These are phyloP conservation scores for Euplexia lucipara DNA, from an alignment of 2,888 invertebrate genomes.

Conservation along the genomic window DNA sequence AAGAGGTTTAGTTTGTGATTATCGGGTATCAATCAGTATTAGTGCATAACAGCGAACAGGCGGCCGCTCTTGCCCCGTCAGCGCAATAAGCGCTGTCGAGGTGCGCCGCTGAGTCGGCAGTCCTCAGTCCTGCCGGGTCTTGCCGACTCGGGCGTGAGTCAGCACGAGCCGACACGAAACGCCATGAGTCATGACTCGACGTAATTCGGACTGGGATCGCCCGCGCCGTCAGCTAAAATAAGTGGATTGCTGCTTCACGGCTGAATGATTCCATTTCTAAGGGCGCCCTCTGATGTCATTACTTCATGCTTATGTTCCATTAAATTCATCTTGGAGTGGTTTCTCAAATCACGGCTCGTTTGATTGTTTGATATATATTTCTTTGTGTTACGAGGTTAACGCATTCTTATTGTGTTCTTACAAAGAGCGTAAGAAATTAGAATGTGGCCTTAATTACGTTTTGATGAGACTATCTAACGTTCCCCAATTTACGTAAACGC, in stretches of 20 bases:
- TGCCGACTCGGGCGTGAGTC: constrained; percentile 81
- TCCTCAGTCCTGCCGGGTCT: constrained; percentile 66
- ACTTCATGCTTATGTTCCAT: constrained; percentile 70
- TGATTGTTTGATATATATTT: constrained; percentile 46
- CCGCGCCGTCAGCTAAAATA: constrained; percentile 85
- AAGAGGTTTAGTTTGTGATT: constrained; percentile 68
- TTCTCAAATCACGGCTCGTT: constrained; percentile 41
- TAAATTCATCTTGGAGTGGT: constrained; percentile 47
- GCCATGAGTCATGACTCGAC: constrained; percentile 83
- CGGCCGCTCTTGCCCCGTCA: constrained; percentile 78
- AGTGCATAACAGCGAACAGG: constrained; percentile 77
- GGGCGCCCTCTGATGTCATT: constrained; percentile 78
- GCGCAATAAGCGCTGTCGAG: constrained; percentile 80
- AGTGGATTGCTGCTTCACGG: constrained; percentile 87
- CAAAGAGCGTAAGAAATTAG: constrained; percentile 69
- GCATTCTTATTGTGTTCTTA: constrained; percentile 49
- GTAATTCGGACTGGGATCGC: constrained; percentile 78
- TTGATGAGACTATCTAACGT: constrained; percentile 75
- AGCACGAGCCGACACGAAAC: constrained; percentile 74
- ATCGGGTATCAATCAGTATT: constrained; percentile 84
- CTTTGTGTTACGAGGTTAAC: constrained; percentile 41
- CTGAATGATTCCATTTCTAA: constrained; percentile 83
- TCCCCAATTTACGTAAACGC: constrained; percentile 66
- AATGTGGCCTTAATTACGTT: constrained; percentile 79
- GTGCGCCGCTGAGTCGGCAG: constrained; percentile 77